These are phyloP conservation scores for Zosterops lateralis DNA, from an alignment of 2,113 vertebrate species.

Conservation along the genomic window DNA sequence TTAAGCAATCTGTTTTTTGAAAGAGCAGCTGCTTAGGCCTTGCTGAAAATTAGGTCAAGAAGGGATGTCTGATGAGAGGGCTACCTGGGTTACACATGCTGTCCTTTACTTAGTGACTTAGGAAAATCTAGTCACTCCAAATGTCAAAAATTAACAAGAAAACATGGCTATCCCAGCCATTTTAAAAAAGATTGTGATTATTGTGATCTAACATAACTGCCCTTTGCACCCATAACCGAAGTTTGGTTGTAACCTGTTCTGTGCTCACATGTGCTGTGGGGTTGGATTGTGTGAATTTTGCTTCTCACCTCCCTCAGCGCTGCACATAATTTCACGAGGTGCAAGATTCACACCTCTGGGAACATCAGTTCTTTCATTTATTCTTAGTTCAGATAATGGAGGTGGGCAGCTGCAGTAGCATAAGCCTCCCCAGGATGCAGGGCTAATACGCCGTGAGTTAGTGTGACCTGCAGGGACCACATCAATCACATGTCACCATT, in stretches of 20 bases:
- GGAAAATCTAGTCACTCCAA: not conserved
- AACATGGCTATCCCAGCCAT: not conserved
- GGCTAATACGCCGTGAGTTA: not conserved
- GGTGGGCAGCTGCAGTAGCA: slow-evolving; percentile 19
- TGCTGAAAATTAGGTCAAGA: slow-evolving; percentile 41
- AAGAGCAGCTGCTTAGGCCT: slow-evolving; percentile 19
- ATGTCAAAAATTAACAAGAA: not conserved
- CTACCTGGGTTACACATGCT: not conserved
- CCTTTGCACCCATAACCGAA: rapidly evolving
- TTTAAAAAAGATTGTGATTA: not conserved
- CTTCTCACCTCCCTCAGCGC: not conserved
- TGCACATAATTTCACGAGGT: not conserved
- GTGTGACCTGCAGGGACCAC: not conserved
- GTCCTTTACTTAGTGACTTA: not conserved
- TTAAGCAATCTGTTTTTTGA: slow-evolving; percentile 25
- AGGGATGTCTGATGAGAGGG: not conserved
- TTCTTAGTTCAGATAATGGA: not conserved
- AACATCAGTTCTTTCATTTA: not conserved
- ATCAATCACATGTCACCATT: slow-evolving; percentile 27
- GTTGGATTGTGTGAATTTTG: not conserved
- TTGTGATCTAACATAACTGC: not conserved
- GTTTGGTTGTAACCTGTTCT: not conserved
- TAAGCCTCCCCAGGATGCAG: not conserved
- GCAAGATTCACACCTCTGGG: not conserved
- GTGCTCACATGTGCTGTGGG: not conserved